These are phyloP conservation scores for Rattus rattus DNA, from an alignment of 2,113 vertebrate species.

Conservation along the genomic window DNA sequence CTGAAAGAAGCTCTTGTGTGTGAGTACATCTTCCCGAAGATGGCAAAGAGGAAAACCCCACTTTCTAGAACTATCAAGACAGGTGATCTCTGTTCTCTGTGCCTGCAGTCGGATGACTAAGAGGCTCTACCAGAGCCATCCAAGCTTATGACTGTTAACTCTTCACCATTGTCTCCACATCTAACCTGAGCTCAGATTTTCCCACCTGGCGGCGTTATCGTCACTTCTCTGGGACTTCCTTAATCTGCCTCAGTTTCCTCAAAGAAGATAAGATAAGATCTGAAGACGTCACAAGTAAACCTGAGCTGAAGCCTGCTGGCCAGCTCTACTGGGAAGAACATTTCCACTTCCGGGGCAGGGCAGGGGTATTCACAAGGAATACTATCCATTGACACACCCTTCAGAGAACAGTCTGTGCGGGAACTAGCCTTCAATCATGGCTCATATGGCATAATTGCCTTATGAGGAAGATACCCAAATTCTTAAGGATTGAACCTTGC, in stretches of 20 bases:
- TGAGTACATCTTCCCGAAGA: constrained; percentile 48
- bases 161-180: not conserved
- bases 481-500: not conserved
- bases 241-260: constrained; percentile 42
- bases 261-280: constrained; percentile 59
- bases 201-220: not conserved
- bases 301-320: not conserved
- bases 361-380: not conserved
- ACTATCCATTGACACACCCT: not conserved
- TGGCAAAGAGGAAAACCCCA: constrained; percentile 60
- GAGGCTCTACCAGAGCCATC: not conserved
- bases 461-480: not conserved
- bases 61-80: constrained; percentile 40
- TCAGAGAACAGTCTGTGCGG: not conserved
- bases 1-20: constrained; percentile 38
- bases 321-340: not conserved
- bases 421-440: not conserved
- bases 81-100: not conserved
- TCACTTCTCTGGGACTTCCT: not conserved
- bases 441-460: not conserved
- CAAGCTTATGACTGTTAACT: not conserved
- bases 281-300: constrained; percentile 12
- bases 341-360: not conserved
- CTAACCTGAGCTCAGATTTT: constrained; percentile 16
- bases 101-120: constrained; percentile 46